Conservation (phyloP, 2,797 vertebrate genomes). For the Paedocypris micromegethes region DNA sequence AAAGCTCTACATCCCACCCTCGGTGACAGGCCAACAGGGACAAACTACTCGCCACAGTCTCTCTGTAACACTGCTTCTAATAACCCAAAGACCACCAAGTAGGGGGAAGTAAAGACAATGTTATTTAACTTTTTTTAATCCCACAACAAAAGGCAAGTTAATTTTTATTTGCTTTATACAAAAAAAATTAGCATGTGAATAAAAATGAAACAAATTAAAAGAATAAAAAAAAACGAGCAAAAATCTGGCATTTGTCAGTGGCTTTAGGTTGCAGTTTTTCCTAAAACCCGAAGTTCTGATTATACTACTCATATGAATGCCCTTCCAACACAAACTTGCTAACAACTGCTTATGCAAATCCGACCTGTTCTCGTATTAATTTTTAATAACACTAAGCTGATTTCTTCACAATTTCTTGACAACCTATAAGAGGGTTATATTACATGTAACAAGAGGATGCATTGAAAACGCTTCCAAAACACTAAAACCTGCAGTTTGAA, state of each 20-base stretch:
- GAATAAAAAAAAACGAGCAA: too few species aligned
- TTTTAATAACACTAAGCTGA: constrained; percentile 9
- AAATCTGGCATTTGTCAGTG: too few species aligned
- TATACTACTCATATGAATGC: constrained; percentile 34
- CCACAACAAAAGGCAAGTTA: constrained; percentile 7
- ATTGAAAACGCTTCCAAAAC: background rate
- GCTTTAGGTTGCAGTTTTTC: too few species aligned
- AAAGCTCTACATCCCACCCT: constrained; percentile 77
- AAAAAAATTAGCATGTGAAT: too few species aligned
- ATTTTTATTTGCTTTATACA: constrained; percentile 26
- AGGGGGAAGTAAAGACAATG: constrained; percentile 52
- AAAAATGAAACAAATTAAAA: too few species aligned
- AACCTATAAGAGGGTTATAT: background rate
- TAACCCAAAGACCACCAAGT: constrained; percentile 53
- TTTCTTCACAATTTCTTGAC: background rate
- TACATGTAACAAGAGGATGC: background rate
- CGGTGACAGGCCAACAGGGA: constrained; percentile 42
- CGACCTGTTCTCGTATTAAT: constrained; percentile 6
- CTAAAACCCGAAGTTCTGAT: too few species aligned
- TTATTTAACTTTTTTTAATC: constrained; percentile 50
- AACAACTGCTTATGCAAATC: constrained; percentile 12
- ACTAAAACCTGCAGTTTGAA: background rate
- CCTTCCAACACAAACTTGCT: constrained; percentile 28
- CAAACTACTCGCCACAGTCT: constrained; percentile 36
- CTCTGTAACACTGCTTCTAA: constrained; percentile 51